Conservation (phyloP, 2,113 vertebrate genomes). For the Gadus macrocephalus region DNA sequence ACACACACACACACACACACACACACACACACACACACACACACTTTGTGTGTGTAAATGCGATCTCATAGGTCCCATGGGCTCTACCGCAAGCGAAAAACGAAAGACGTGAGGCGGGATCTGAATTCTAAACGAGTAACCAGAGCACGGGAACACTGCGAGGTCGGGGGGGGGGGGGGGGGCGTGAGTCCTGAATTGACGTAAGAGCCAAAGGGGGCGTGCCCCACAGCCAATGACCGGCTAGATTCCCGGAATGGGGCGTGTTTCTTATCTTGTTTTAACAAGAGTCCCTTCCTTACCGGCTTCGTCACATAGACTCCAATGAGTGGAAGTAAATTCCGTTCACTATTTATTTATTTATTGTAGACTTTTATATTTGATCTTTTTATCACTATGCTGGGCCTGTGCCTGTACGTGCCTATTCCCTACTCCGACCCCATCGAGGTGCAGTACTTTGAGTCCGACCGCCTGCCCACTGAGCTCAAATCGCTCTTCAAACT, state of each 20-base stretch:
- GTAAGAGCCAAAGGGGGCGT: not conserved
- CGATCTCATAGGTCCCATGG: too few species aligned
- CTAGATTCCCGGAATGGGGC: constrained; percentile 36
- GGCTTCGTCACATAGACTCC: constrained; percentile 61
- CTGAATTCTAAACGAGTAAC: not conserved
- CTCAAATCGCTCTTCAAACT: constrained; percentile 89
- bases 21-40: too few species aligned
- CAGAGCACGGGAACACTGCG: constrained; percentile 32
- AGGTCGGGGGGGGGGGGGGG: not conserved
- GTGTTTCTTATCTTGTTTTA: constrained; percentile 27
- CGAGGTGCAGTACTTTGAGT: constrained; percentile 92
- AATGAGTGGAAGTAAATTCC: fast-evolving
- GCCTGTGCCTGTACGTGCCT: constrained; percentile 86
- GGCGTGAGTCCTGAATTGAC: constrained; percentile 48
- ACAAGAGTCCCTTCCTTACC: constrained; percentile 45
- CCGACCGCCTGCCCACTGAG: constrained; percentile 82
- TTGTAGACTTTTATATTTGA: constrained; percentile 41
- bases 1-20: too few species aligned
- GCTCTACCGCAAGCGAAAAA: too few species aligned
- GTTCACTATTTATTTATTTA: constrained; percentile 63
- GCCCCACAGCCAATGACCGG: constrained; percentile 34
- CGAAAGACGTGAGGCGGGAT: constrained; percentile 7
- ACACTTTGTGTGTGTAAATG: too few species aligned
- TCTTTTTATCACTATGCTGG: constrained; percentile 74
- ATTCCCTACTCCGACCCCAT: constrained; percentile 74